Conservation (phyloP, 30 jellyfish, hydroid and myxozoan species). For the Rhopilema esculentum region DNA sequence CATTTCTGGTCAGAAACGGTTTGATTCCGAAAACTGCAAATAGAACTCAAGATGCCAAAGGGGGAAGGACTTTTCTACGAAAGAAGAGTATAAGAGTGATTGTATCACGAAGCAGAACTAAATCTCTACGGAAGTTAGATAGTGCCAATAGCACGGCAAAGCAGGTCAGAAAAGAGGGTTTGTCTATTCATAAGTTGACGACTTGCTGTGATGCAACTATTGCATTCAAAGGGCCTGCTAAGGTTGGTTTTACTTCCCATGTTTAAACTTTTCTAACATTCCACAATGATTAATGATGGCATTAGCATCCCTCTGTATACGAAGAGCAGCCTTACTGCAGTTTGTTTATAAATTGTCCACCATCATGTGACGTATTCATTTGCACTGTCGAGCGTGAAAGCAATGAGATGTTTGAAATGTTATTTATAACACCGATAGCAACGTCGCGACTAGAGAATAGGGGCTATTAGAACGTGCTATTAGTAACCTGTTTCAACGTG, state of each 20-base stretch:
- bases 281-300: no score
- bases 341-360: no score
- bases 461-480: no score
- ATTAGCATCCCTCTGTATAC: no score
- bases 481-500: no score
- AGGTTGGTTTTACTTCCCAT: neutral
- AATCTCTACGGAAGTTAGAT: slow-evolving; percentile 44
- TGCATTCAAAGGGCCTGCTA: neutral
- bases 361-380: no score
- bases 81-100: slow-evolving; percentile 82
- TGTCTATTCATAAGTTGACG: neutral
- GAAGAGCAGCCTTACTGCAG: no score
- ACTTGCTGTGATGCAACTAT: neutral
- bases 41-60: slow-evolving; percentile 19
- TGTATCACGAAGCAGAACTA: slow-evolving; percentile 63
- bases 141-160: slow-evolving; percentile 18
- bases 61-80: slow-evolving; percentile 8
- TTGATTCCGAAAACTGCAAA: slow-evolving; percentile 68
- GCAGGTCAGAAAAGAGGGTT: neutral
- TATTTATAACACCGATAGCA: no score
- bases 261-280: no score
- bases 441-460: no score
- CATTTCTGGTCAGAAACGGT: slow-evolving; percentile 86
- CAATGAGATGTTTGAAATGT: no score
- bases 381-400: no score